Percentiles rank a stretch among this genome's conserved stretches.
Conservation (phyloP, 2,113 vertebrate species). For the Trematocara marginatum region DNA sequence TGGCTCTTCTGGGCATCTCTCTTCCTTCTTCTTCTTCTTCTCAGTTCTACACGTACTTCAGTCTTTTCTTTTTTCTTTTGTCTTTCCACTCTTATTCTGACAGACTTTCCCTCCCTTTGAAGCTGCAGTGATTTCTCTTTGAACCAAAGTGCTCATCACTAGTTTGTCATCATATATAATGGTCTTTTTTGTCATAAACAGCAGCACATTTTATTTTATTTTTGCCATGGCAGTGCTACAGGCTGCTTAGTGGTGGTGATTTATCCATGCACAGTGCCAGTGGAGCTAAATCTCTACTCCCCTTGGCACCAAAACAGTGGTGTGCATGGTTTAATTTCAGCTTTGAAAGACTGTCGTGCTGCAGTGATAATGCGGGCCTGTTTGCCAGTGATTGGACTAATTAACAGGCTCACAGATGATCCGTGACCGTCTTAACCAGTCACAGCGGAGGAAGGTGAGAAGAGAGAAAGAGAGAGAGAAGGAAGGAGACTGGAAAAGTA, state of each 20-base stretch:
- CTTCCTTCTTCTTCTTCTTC: neutral
- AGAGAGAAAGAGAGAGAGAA: neutral
- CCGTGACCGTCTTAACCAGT: slow-evolving; percentile 33
- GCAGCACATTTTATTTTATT: slow-evolving; percentile 37
- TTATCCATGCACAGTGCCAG: slow-evolving; percentile 59
- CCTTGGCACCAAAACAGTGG: slow-evolving; percentile 55
- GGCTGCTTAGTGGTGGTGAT: slow-evolving; percentile 60
- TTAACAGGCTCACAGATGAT: slow-evolving; percentile 65
- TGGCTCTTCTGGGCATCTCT: neutral
- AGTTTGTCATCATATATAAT: slow-evolving; percentile 44
- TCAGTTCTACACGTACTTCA: neutral
- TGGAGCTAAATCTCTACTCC: slow-evolving; percentile 61
- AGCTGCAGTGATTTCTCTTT: slow-evolving; percentile 1
- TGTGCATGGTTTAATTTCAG: slow-evolving; percentile 67
- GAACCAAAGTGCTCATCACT: slow-evolving; percentile 32
- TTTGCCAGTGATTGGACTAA: slow-evolving; percentile 69
- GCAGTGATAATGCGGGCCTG: slow-evolving; percentile 54
- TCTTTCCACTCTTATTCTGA: neutral
- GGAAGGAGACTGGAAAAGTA: neutral
- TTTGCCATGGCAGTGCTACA: slow-evolving; percentile 29
- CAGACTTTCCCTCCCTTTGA: slow-evolving; percentile 7
- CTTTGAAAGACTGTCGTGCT: slow-evolving; percentile 58
- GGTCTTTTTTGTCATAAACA: slow-evolving; percentile 38
- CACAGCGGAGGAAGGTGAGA: slow-evolving; percentile 12
- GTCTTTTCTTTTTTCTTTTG: slow-evolving; percentile 1